Base-by-base conservation (phyloP, 2,888 invertebrate genomes). In the Microctonus hyperodae region DNA sequence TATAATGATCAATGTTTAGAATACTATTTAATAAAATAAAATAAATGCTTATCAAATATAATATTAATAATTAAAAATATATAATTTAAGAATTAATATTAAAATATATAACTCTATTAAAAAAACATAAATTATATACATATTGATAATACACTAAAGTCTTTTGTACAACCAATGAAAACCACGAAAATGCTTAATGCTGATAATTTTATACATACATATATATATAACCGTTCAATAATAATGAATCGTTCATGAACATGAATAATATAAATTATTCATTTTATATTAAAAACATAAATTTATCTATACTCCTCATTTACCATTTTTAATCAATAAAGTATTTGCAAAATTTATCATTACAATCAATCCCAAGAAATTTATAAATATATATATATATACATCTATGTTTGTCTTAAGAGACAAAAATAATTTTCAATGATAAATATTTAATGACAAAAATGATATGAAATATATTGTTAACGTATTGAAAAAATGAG, bases 401-500 rank as follows among this genome's bases (percentile, higher is more conserved):
- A n/a, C n/a, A n/a, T n/a, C n/a, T n/a, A n/a, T n/a, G n/a, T n/a
- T n/a, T n/a, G n/a, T n/a, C n/a, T n/a, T n/a, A n/a, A n/a, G n/a
- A n/a, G n/a, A n/a, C n/a, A n/a, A n/a, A n/a, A n/a, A n/a, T n/a
- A n/a, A n/a, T n/a, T n/a, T n/a, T n/a, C n/a, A n/a, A n/a, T 20
- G 16, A 44, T 44, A 44, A 16, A n/a, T 6, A 56, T 33, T 56
- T 56, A 31, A 33, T 22, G 22, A 33, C 1, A 31, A 31, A 56
- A 33, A 10, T 44, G 16, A 44, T 16, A 16, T 40, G 1, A 2
- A 28, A 31, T 16, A 23, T 53, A n/a, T 35, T 61, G 9, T 44
- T 53, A 60, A 35, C 64, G 58, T 28, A 10, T 62, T 57, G 67
- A 67, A 64, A 64, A 62, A 50, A 62, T 28, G n/a, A 35, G 40